Evolutionary conservation across 2,113 vertebrate species (phyloP), one percentile per base, ranked within the genome.

Genomic region (Puffinus mauretanicus): DNA sequence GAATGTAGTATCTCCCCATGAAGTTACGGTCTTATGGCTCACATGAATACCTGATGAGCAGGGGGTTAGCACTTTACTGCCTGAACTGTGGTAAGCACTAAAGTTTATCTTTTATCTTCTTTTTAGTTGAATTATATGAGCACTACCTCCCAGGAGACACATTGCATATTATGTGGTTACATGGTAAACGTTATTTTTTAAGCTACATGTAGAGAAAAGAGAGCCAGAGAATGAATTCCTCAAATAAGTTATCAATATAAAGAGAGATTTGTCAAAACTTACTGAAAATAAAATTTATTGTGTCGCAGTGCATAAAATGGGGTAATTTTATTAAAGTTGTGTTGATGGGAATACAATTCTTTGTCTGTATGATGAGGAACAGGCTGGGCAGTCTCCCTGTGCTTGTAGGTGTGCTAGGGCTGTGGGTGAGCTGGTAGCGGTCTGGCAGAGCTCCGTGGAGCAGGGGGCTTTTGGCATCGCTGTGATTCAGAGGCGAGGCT

Each of bases 1-100:
- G 22, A 80, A 36, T 5, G 5, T 6, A 18, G 1, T 29, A 16
- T 65, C 19, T 80, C 6, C 77, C 12, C 1, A 6, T 2, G 2
- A 81, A 77, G 19, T 73, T 64, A 24, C 36, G 73, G 5, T 52
- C 42, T 55, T 44, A n/a, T 8, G 20, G 26, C 26, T 83, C 15
- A 8, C 3, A 5, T 1, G 3, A 60, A 42, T 44, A 14, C 6
- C 17, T 58, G 40, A 25, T 46, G 30, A 85, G 16, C 5, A 57
- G 60, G 67, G 38, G 13, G 10, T 66, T 61, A 61, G 26, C 2
- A 8, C 21, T 78, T 57, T 32, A 30, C 52, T 36, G 30, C 34
- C 36, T 20, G 4, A 61, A 19, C 10, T 58, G 40, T 80, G 83
- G 58, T 82, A 66, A 83, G 42, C 4, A 13, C 18, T 57, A 2